Evolutionary conservation across 2,113 vertebrate species (phyloP), one percentile per base, ranked within the genome.

Genomic region (Hydropotes inermis): DNA sequence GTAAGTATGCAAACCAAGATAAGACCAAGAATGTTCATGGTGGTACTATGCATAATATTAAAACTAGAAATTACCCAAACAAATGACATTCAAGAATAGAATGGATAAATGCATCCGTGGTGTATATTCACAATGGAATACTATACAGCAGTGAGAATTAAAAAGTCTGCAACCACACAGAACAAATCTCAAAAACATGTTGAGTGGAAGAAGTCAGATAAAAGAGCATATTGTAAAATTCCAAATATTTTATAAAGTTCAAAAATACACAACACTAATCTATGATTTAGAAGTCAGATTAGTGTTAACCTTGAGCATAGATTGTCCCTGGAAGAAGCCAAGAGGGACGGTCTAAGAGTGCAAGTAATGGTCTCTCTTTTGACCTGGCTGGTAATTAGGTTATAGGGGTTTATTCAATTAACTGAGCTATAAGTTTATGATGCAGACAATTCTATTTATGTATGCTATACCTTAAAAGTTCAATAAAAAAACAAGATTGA

Each of bases 401-500:
- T 60, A 55, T 4, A 79, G 1, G 30, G 16, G 3, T 79, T 94
- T 96, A 36, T 27, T 86, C 57, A 12, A 7, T 50, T 33, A 13
- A 36, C 13, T 60, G 15, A 82, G 9, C 21, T 85, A 3, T 64
- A 45, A 19, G 33, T 76, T 91, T 67, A 58, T 67, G 11, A 57
- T 81, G 45, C 87, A 55, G 50, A 28, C 2, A 52, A 43, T 45
- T 70, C 52, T 94, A 54, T 61, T 83, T 89, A 19, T 55, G 13
- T 27, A 10, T 64, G 5, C 60, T 94, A 82, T 57, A 30, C 6
- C n/a, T 60, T 92, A 55, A 88, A 95, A 13, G 5, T 36, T 79
- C 9, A 45, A 95, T 86, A 23, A 87, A 87, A 88, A 28, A 81
- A 25, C 28, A 19, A 76, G 92, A 88, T 94, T 85, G 45, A 6